phyloP scores from a whole-genome alignment of 1,140 invertebrate genomes.

The Anoplophora glabripennis region DNA sequence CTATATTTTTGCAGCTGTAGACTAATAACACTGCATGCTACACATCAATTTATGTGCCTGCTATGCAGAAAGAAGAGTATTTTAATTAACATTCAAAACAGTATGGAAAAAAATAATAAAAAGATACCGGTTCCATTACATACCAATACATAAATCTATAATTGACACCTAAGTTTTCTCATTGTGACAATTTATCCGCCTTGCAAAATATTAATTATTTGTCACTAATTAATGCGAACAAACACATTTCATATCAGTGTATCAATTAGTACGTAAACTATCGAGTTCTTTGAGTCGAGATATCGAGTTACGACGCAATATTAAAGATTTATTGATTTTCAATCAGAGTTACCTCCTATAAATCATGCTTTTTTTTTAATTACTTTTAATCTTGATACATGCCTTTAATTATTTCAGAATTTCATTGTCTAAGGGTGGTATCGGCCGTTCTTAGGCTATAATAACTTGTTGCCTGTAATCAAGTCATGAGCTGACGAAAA shows the following conservation, averaged over 20 bases:
- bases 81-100: conserved; percentile 1
- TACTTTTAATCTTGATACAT: no score
- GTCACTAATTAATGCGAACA: background rate
- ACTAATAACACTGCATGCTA: no score
- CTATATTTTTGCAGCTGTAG: no score
- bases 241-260: background rate
- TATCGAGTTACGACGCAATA: conserved; percentile 1
- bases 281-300: background rate
- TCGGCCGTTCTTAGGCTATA: no score
- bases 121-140: background rate
- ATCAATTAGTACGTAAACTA: background rate
- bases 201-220: conserved; percentile 17
- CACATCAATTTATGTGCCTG: no score
- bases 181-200: conserved; percentile 16
- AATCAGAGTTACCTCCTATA: background rate
- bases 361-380: background rate
- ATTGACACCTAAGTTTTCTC: conserved; percentile 18
- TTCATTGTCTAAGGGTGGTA: background rate
- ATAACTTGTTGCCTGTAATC: no score
- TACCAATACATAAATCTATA: background rate
- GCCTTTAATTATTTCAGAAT: no score
- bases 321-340: conserved; percentile 3
- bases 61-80: background rate
- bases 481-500: no score
- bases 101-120: background rate